Conservation (phyloP, 2,888 invertebrate species). For the Anagyrus pseudococci region DNA sequence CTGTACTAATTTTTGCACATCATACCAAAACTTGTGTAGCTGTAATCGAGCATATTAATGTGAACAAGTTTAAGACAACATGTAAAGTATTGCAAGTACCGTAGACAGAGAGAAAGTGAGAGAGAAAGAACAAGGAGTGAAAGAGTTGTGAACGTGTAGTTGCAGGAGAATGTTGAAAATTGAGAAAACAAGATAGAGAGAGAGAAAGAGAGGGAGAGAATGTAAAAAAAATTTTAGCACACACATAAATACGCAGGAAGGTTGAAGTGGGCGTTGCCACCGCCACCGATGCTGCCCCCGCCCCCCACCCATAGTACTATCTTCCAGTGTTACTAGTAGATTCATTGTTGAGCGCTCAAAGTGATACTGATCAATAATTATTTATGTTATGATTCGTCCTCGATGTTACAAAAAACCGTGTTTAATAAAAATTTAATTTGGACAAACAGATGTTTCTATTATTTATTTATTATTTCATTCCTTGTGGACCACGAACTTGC, state of each 20-base stretch:
- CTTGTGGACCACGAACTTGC: too few relatives aligned
- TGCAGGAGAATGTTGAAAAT: slow-evolving; percentile 29
- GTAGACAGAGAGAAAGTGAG: slow-evolving; percentile 35
- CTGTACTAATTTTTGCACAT: slow-evolving; percentile 42
- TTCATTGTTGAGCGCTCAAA: slow-evolving; percentile 60
- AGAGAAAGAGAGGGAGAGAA: slow-evolving; percentile 19
- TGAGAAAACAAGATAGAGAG: slow-evolving; percentile 11
- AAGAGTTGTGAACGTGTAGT: slow-evolving; percentile 35
- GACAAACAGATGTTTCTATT: slow-evolving; percentile 49
- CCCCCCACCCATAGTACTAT: slow-evolving; percentile 48
- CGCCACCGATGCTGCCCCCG: slow-evolving; percentile 36
- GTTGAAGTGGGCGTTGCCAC: slow-evolving; percentile 32
- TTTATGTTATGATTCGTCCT: slow-evolving; percentile 61
- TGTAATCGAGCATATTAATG: slow-evolving; percentile 32
- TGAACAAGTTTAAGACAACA: not conserved
- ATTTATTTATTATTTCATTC: slow-evolving; percentile 3
- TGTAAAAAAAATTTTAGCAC: slow-evolving; percentile 23
- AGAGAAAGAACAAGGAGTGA: slow-evolving; percentile 40
- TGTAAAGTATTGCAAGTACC: slow-evolving; percentile 8
- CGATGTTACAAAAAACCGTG: slow-evolving; percentile 61
- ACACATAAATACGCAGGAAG: slow-evolving; percentile 22
- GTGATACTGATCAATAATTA: slow-evolving; percentile 61
- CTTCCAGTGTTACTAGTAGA: slow-evolving; percentile 61
- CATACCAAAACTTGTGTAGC: slow-evolving; percentile 49
- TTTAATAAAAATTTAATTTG: slow-evolving; percentile 63